These are phyloP conservation scores for Armadillidium nasatum DNA, from an alignment of 1,140 invertebrate species.

Conservation along the genomic window DNA sequence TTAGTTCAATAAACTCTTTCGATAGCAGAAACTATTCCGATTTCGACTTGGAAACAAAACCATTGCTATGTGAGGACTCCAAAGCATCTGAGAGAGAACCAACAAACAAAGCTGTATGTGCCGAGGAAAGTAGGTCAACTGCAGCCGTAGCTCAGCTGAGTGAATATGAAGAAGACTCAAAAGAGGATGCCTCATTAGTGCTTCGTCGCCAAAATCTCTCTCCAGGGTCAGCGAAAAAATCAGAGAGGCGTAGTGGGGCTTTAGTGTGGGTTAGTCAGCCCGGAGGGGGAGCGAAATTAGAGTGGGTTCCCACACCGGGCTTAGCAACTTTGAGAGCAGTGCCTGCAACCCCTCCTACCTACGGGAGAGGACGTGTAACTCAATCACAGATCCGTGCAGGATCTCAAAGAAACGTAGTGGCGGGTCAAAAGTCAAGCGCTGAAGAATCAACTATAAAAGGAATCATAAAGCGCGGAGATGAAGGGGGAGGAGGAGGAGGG, in stretches of 20 bases:
- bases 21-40: not conserved
- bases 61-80: not conserved
- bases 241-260: conserved; percentile 17
- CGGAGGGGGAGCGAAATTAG: conserved; percentile 41
- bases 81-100: not conserved
- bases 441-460: not conserved
- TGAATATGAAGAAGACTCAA: not conserved
- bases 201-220: not conserved
- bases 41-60: not conserved
- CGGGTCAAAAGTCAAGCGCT: not conserved
- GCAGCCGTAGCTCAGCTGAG: not conserved
- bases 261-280: conserved; percentile 44
- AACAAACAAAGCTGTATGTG: not conserved
- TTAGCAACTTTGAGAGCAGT: conserved; percentile 37
- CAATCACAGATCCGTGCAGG: conserved; percentile 16
- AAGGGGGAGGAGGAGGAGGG: conserved; percentile 21
- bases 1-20: not conserved
- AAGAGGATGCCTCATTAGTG: not conserved
- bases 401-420: not conserved
- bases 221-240: not conserved
- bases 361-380: not conserved
- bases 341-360: conserved; percentile 31
- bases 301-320: conserved; percentile 42
- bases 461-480: not conserved
- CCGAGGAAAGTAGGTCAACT: not conserved